A percentile compares a stretch with the other conserved stretches of the same genome.
Evolutionary conservation across 2,888 invertebrate species (phyloP).

Genomic region (Cetonia aurata): DNA sequence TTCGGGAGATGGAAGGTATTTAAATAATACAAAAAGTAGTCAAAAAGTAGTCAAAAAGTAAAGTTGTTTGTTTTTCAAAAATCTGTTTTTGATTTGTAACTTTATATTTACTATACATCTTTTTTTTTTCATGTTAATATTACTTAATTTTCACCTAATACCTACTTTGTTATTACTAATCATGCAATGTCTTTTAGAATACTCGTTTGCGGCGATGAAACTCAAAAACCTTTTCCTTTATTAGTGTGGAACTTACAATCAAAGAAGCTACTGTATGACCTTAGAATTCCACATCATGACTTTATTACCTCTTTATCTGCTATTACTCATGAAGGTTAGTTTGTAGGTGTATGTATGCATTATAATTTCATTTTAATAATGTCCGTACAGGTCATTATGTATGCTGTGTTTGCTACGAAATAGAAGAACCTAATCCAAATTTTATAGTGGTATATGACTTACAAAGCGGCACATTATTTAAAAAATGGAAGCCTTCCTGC

Average conservation of each 20-base stretch:
- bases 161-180: background rate
- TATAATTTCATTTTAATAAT: conserved; percentile 14
- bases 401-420: conserved; percentile 77
- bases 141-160: background rate
- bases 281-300: conserved; percentile 90
- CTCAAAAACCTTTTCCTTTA: conserved; percentile 91
- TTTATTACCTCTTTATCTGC: conserved; percentile 87
- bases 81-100: too few relatives aligned
- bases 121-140: background rate
- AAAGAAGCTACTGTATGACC: conserved; percentile 86
- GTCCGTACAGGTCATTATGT: conserved; percentile 74
- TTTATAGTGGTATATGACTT: conserved; percentile 93
- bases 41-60: too few relatives aligned
- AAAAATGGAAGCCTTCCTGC: conserved; percentile 91
- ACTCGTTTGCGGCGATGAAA: conserved; percentile 91
- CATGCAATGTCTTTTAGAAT: conserved; percentile 69
- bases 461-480: conserved; percentile 90
- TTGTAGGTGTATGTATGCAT: background rate
- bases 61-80: too few relatives aligned
- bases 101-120: too few relatives aligned
- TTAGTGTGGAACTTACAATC: conserved; percentile 91
- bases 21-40: conserved; percentile 11
- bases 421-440: conserved; percentile 85
- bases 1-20: conserved; percentile 86
- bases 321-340: conserved; percentile 83